A percentile compares a stretch with the other conserved stretches of the same genome.
These are phyloP conservation scores for Lepisosteus oculatus DNA, from an alignment of 2,113 vertebrate genomes.

Conservation along the genomic window DNA sequence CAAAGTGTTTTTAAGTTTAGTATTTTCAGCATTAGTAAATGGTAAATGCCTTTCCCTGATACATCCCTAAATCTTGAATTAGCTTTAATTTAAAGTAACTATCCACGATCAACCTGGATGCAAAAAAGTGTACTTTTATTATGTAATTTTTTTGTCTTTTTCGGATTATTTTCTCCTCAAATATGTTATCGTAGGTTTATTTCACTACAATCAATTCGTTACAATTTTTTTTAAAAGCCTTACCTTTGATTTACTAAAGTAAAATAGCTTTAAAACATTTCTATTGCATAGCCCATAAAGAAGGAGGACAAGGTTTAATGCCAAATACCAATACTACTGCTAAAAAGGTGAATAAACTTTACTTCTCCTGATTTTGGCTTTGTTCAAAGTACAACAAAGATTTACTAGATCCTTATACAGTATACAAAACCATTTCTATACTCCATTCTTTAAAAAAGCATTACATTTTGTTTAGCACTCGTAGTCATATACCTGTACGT, in stretches of 20 bases:
- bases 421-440: too few relatives aligned
- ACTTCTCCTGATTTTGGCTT: neutral
- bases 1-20: too few relatives aligned
- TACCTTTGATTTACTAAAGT: neutral
- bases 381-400: slow-evolving; percentile 5
- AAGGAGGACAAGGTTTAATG: neutral
- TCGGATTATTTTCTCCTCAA: neutral
- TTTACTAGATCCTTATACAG: neutral
- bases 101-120: too few relatives aligned
- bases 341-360: slow-evolving; percentile 3
- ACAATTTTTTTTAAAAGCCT: neutral
- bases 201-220: neutral
- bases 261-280: neutral
- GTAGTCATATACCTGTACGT: neutral
- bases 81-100: too few relatives aligned
- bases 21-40: too few relatives aligned
- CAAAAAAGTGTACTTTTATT: too few relatives aligned
- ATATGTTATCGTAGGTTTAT: neutral
- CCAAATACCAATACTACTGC: neutral
- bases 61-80: too few relatives aligned
- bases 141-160: too few relatives aligned
- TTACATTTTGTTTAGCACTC: neutral
- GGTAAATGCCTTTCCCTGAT: too few relatives aligned
- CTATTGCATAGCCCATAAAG: neutral
- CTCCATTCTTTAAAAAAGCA: neutral